Percentiles rank a stretch among this genome's conserved stretches.
Evolutionary conservation across 2,113 vertebrate species (phyloP).

Genomic region (Gracilinanus agilis): DNA sequence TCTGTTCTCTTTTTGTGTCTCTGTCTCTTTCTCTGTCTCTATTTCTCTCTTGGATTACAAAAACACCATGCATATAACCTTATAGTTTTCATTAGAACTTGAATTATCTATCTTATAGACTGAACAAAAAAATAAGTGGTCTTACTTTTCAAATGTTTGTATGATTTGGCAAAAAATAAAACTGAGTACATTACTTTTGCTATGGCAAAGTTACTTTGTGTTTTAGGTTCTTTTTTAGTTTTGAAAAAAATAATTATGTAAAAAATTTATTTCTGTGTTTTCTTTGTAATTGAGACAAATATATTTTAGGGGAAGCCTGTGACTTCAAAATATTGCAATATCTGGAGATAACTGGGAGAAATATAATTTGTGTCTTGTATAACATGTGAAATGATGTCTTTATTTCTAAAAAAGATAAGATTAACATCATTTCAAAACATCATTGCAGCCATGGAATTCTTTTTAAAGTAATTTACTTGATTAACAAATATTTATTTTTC

Average conservation of each 20-base stretch:
- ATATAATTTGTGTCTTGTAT: not conserved
- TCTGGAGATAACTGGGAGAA: not conserved
- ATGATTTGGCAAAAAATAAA: conserved; percentile 39
- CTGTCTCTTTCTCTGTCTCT: no score
- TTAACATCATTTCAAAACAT: conserved; percentile 51
- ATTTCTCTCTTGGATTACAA: no score
- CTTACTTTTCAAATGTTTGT: conserved; percentile 22
- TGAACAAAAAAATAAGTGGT: conserved; percentile 43
- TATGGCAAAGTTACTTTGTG: not conserved
- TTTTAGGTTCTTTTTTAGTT: not conserved
- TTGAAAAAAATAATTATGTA: conserved; percentile 9
- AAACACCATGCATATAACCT: not conserved
- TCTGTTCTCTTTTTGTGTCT: no score
- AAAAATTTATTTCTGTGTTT: not conserved
- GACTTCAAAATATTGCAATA: not conserved
- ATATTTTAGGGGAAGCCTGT: conserved; percentile 4
- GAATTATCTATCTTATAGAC: conserved; percentile 46
- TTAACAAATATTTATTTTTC: not conserved
- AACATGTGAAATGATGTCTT: conserved; percentile 37
- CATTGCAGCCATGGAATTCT: not conserved
- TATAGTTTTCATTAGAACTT: conserved; percentile 27
- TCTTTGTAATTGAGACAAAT: conserved; percentile 26
- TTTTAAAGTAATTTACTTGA: conserved; percentile 17
- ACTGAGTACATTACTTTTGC: not conserved
- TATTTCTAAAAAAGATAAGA: conserved; percentile 33